Percentiles rank a stretch among this genome's conserved stretches.
phyloP scores from a whole-genome alignment of 2,113 vertebrate species.

The Sturnus vulgaris region DNA sequence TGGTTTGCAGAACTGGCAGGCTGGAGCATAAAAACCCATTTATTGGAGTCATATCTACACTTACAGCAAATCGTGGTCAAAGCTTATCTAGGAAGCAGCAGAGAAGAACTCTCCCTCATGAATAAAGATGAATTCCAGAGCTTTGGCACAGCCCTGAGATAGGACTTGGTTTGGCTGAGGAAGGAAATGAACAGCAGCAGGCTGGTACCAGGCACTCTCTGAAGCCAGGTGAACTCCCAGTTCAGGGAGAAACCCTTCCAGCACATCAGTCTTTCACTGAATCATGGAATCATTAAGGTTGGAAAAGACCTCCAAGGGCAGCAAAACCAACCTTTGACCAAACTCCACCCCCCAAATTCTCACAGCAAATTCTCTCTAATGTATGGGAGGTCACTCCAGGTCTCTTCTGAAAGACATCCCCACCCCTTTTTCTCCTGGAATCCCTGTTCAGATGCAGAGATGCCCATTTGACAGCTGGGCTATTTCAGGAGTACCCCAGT shows the following conservation, averaged over 20 bases:
- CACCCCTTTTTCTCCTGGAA: neutral
- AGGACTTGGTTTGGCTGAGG: neutral
- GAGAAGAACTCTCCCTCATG: neutral
- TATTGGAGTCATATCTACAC: neutral
- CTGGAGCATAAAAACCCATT: neutral
- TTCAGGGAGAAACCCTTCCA: neutral
- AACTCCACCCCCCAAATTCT: neutral
- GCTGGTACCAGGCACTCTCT: neutral
- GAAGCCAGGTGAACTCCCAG: neutral
- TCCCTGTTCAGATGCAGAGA: neutral
- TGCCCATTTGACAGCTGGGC: neutral
- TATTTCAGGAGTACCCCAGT: neutral
- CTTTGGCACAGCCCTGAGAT: neutral
- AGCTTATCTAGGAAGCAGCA: constrained; percentile 29
- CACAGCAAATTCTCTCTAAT: neutral
- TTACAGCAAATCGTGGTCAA: neutral
- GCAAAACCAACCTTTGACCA: rapidly evolving
- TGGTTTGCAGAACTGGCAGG: neutral
- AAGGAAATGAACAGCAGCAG: neutral
- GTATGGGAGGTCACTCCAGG: neutral
- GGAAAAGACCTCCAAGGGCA: neutral
- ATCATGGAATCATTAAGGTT: neutral
- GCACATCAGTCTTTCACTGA: neutral
- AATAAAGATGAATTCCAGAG: constrained; percentile 20
- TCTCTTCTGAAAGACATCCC: neutral